Evolutionary conservation across 2,797 vertebrate genomes (phyloP).

Genomic region (Cossypha niveicapilla): DNA sequence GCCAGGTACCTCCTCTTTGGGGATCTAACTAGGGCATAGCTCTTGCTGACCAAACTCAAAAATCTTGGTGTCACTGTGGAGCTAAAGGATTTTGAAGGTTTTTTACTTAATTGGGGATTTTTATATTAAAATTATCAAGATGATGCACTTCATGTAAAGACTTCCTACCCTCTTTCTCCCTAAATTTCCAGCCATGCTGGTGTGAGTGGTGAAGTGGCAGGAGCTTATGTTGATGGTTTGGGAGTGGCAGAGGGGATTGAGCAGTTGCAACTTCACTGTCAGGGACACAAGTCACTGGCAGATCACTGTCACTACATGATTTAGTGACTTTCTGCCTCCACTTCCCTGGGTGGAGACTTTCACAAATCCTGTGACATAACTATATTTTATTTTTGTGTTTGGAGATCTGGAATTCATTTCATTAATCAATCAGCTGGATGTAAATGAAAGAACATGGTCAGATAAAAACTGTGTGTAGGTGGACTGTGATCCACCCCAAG

Average conservation of each 20-base stretch:
- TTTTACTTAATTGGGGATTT: not conserved
- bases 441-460: not conserved
- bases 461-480: not conserved
- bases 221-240: not conserved
- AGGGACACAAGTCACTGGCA: not conserved
- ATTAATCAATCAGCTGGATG: not conserved
- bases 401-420: not conserved
- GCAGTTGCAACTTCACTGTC: fast-evolving
- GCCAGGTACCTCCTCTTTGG: not conserved
- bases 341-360: not conserved
- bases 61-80: not conserved
- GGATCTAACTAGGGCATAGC: not conserved
- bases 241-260: not conserved
- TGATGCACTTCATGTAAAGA: not conserved
- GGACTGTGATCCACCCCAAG: not conserved
- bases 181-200: not conserved
- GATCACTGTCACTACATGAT: not conserved
- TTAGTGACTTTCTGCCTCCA: not conserved
- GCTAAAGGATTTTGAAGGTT: not conserved
- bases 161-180: not conserved
- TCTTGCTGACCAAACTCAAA: not conserved
- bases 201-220: not conserved
- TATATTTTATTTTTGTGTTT: not conserved
- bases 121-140: not conserved
- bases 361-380: not conserved